Percentiles rank a stretch among this genome's conserved stretches.
Conservation (phyloP, 2,113 vertebrate genomes). For the Perca flavescens region DNA sequence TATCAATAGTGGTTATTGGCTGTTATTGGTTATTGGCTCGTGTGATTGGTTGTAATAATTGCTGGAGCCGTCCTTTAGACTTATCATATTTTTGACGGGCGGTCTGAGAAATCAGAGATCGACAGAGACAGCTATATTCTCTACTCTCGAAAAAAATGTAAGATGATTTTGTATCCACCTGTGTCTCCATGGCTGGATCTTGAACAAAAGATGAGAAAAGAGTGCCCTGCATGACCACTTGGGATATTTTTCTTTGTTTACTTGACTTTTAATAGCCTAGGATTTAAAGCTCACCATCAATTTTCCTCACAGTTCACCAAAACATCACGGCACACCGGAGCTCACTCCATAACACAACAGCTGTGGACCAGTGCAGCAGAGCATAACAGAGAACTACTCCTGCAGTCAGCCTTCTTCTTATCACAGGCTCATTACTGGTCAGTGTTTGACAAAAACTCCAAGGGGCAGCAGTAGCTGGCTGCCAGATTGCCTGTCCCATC, state of each 20-base stretch:
- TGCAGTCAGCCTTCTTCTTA: slow-evolving; percentile 59
- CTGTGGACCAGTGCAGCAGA: slow-evolving; percentile 36
- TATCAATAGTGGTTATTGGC: background rate
- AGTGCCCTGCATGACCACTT: background rate
- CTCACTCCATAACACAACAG: slow-evolving; percentile 46
- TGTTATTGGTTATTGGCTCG: background rate
- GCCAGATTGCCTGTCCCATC: slow-evolving; percentile 73
- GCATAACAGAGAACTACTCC: slow-evolving; percentile 50
- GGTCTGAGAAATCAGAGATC: slow-evolving; percentile 42
- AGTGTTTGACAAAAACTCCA: slow-evolving; percentile 59
- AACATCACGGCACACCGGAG: slow-evolving; percentile 63
- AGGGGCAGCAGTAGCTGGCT: slow-evolving; percentile 52
- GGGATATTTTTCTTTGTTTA: slow-evolving; percentile 26
- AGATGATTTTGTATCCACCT: slow-evolving; percentile 36
- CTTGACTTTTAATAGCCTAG: slow-evolving; percentile 15
- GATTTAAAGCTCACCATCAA: slow-evolving; percentile 26
- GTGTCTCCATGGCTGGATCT: slow-evolving; percentile 12
- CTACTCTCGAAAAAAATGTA: background rate
- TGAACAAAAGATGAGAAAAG: slow-evolving; percentile 10
- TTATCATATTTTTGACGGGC: slow-evolving; percentile 14
- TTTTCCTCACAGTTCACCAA: slow-evolving; percentile 55
- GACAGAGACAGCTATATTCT: slow-evolving; percentile 36
- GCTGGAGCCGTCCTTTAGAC: background rate
- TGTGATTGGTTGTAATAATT: background rate
- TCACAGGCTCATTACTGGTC: slow-evolving; percentile 62